Conservation (phyloP, 2,888 invertebrate genomes). For the Oegoconia quadripuncta region DNA sequence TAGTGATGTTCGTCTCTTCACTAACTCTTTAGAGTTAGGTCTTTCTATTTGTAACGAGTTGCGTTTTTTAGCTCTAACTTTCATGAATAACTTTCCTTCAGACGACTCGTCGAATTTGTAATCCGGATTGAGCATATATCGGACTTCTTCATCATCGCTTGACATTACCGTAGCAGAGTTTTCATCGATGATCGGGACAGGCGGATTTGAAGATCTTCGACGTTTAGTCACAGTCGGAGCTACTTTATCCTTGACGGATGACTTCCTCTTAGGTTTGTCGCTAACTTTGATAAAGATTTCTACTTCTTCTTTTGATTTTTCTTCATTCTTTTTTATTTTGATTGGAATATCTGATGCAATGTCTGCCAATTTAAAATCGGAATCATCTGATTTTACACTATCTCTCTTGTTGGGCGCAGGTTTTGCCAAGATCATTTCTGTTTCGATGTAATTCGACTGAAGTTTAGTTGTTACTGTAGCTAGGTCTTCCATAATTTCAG, state of each 20-base stretch:
- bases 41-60: constrained; percentile 63
- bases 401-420: constrained; percentile 6
- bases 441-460: not conserved
- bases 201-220: constrained; percentile 32
- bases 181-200: constrained; percentile 24
- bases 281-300: constrained; percentile 21
- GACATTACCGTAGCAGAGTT: constrained; percentile 34
- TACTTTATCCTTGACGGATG: constrained; percentile 35
- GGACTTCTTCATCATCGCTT: constrained; percentile 63
- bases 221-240: constrained; percentile 42
- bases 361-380: constrained; percentile 17
- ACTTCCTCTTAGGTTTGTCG: constrained; percentile 50
- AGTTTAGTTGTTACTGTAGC: constrained; percentile 13
- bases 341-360: constrained; percentile 23
- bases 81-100: constrained; percentile 55
- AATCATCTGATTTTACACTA: constrained; percentile 6
- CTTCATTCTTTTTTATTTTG: constrained; percentile 33
- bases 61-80: constrained; percentile 58
- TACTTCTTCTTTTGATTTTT: constrained; percentile 27
- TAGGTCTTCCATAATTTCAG: constrained; percentile 23
- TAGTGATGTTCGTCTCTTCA: constrained; percentile 57
- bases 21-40: constrained; percentile 59
- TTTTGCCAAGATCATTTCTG: constrained; percentile 3
- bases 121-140: constrained; percentile 69
- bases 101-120: constrained; percentile 42